A percentile compares a stretch with the other conserved stretches of the same genome.
Conservation (phyloP, 2,113 vertebrate genomes). For the Meleagris gallopavo region DNA sequence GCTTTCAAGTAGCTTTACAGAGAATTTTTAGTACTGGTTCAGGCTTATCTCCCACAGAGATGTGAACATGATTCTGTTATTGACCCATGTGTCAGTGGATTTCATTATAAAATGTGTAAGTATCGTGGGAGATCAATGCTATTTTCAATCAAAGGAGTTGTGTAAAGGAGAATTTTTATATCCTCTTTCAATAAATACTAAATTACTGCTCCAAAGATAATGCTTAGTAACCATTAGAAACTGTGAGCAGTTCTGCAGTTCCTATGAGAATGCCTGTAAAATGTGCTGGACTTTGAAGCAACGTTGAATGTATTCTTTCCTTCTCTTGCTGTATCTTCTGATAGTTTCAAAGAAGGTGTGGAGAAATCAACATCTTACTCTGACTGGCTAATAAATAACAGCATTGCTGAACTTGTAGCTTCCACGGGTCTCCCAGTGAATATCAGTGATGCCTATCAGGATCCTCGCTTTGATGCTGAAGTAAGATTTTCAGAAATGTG, state of each 20-base stretch:
- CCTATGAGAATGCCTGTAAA: background rate
- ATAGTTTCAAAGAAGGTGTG: constrained; percentile 94
- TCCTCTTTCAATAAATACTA: background rate
- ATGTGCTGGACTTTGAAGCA: background rate
- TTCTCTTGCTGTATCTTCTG: constrained; percentile 24
- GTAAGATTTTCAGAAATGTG: constrained; percentile 72
- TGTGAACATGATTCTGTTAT: background rate
- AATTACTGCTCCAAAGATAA: background rate
- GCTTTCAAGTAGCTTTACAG: background rate
- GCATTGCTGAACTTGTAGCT: constrained; percentile 95
- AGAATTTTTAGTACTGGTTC: background rate
- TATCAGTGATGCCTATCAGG: constrained; percentile 96
- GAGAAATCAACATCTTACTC: constrained; percentile 93
- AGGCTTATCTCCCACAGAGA: background rate
- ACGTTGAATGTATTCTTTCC: background rate
- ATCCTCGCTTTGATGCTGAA: constrained; percentile 97
- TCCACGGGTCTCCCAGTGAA: constrained; percentile 98
- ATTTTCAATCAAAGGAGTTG: background rate
- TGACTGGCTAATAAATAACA: constrained; percentile 98
- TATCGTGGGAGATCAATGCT: background rate
- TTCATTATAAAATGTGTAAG: background rate
- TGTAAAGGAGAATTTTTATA: background rate
- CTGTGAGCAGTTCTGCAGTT: background rate
- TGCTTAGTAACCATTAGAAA: background rate
- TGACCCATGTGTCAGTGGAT: background rate